Evolutionary conservation across 30 jellyfish, hydroid and myxozoan genomes (phyloP).

Genomic region (Aurelia sp.): DNA sequence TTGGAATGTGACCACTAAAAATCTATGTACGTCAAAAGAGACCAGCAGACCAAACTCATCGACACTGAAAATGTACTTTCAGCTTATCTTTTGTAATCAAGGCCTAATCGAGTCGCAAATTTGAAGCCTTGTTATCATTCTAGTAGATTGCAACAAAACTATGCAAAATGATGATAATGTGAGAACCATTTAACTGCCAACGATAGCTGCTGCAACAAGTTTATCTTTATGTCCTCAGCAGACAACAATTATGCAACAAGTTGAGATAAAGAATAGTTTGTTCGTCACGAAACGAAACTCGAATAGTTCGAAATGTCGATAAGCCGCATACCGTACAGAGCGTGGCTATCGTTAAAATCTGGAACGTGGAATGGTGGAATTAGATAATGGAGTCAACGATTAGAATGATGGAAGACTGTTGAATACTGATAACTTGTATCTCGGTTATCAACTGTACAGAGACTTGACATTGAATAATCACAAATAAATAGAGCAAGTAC

Average conservation of each 20-base stretch:
- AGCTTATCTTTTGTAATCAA: neutral
- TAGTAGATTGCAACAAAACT: neutral
- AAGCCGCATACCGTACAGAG: neutral
- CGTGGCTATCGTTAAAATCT: neutral
- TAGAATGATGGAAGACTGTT: no score
- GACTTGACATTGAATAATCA: no score
- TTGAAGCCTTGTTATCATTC: neutral
- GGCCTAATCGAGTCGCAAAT: neutral
- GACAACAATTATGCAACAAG: neutral
- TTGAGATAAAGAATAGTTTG: neutral
- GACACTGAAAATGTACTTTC: neutral
- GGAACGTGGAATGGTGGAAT: no score
- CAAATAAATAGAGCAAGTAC: no score
- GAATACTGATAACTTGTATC: no score
- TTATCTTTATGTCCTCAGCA: neutral
- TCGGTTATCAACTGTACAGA: no score
- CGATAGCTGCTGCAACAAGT: neutral
- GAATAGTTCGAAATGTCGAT: neutral
- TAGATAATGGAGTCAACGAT: no score
- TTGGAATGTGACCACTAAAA: no score
- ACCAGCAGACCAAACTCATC: neutral
- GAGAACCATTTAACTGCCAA: neutral
- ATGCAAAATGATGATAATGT: neutral
- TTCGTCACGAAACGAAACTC: neutral
- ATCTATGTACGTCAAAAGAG: neutral